phyloP scores from a whole-genome alignment of 64 coral and sea anemone species.

The Dendronephthya gigantea region DNA sequence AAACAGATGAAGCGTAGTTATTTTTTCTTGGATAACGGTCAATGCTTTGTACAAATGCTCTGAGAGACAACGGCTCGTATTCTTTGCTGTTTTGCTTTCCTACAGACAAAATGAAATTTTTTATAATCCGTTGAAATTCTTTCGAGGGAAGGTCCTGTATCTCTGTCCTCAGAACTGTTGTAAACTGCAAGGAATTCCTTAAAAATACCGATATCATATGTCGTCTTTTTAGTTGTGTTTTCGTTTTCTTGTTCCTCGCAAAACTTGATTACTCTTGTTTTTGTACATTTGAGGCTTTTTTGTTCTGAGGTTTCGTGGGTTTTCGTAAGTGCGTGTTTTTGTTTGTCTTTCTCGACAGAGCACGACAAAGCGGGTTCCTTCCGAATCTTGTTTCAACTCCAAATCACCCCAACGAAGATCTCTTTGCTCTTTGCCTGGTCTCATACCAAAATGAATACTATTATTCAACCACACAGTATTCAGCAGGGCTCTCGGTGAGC shows the following conservation, averaged over 20 bases:
- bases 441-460: conserved; percentile 16
- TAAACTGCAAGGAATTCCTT: conserved; percentile 7
- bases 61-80: conserved; percentile 17
- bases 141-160: neutral
- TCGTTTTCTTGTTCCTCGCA: no score
- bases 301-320: no score
- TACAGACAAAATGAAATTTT: conserved; percentile 16
- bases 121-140: no score
- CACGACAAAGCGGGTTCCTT: no score
- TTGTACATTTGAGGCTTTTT: no score
- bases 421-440: conserved; percentile 15
- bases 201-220: neutral
- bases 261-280: no score
- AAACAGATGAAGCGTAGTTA: neutral
- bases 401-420: conserved; percentile 26
- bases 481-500: conserved; percentile 27
- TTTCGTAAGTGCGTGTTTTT: no score
- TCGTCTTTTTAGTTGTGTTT: conserved; percentile 3
- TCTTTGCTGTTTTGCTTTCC: conserved; percentile 19
- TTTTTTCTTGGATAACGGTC: conserved; percentile 34
- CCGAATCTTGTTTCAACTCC: neutral
- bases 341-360: no score
- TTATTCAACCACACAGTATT: conserved; percentile 22
- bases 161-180: neutral
- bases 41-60: conserved; percentile 29